These are phyloP conservation scores for Criorhina ranunculi DNA, from an alignment of 2,888 invertebrate species.

Conservation along the genomic window DNA sequence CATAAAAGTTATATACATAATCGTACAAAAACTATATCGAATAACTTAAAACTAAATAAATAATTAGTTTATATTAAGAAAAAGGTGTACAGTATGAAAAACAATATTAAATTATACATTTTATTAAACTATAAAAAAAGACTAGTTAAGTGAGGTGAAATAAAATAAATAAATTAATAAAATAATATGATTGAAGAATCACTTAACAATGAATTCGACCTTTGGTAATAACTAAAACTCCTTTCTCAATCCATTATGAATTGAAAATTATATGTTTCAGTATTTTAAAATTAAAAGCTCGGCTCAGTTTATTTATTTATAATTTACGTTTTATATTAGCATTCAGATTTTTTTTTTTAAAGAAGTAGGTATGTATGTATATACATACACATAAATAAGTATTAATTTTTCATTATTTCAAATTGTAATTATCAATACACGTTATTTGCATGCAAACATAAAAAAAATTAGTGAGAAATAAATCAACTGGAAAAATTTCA, in stretches of 20 bases:
- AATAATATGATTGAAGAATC: constrained; percentile 1
- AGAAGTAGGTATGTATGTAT: too few species aligned
- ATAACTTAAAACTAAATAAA: constrained; percentile 33
- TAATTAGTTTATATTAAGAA: constrained; percentile 8
- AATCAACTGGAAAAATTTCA: background rate
- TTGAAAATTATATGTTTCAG: constrained; percentile 36
- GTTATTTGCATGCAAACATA: constrained; percentile 4
- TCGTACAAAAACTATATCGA: constrained; percentile 5
- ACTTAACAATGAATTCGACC: constrained; percentile 10
- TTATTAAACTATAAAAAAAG: constrained; percentile 21
- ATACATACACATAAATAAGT: background rate
- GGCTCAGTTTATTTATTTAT: constrained; percentile 4
- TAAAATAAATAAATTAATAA: constrained; percentile 36
- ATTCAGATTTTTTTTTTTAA: background rate
- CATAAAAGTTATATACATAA: constrained; percentile 30
- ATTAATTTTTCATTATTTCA: background rate
- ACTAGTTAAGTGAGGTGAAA: constrained; percentile 35
- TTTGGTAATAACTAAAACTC: constrained; percentile 19
- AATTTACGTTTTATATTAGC: background rate
- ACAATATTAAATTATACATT: constrained; percentile 14
- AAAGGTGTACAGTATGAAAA: constrained; percentile 21
- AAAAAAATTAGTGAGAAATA: background rate
- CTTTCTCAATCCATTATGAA: background rate
- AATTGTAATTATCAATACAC: background rate
- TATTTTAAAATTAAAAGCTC: background rate